Evolutionary conservation across 2,797 vertebrate genomes (phyloP).

Genomic region (Schizopygopsis pylzovi): DNA sequence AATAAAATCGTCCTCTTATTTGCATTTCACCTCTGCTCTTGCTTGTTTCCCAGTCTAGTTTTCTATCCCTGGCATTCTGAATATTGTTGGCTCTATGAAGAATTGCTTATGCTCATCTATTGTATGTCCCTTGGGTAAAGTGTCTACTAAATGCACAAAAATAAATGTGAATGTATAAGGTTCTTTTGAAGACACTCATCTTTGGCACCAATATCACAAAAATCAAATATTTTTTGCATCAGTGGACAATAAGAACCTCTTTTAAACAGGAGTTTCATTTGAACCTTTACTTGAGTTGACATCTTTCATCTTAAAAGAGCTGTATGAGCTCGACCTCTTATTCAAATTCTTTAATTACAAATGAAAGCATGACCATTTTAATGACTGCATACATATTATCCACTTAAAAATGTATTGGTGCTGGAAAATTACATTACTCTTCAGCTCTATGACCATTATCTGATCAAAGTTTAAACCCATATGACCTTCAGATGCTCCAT

Average conservation of each 20-base stretch:
- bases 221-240: conserved; percentile 47
- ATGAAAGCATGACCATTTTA: conserved; percentile 27
- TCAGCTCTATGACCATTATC: background rate
- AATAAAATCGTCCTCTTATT: background rate
- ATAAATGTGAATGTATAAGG: background rate
- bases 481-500: conserved; percentile 3
- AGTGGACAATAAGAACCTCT: conserved; percentile 32
- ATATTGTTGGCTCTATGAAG: background rate
- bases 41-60: background rate
- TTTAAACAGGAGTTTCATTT: conserved; percentile 35
- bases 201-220: conserved; percentile 5
- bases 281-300: conserved; percentile 4
- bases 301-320: conserved; percentile 37
- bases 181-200: background rate
- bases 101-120: background rate
- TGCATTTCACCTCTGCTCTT: background rate
- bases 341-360: conserved; percentile 5
- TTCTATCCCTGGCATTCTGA: background rate
- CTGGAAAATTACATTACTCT: conserved; percentile 3
- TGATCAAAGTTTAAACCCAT: background rate
- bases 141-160: background rate
- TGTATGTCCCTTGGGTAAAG: background rate
- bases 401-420: conserved; percentile 17
- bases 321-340: conserved; percentile 5
- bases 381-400: conserved; percentile 4